Conservation (phyloP, 2,113 vertebrate genomes). For the Butorides virescens region DNA sequence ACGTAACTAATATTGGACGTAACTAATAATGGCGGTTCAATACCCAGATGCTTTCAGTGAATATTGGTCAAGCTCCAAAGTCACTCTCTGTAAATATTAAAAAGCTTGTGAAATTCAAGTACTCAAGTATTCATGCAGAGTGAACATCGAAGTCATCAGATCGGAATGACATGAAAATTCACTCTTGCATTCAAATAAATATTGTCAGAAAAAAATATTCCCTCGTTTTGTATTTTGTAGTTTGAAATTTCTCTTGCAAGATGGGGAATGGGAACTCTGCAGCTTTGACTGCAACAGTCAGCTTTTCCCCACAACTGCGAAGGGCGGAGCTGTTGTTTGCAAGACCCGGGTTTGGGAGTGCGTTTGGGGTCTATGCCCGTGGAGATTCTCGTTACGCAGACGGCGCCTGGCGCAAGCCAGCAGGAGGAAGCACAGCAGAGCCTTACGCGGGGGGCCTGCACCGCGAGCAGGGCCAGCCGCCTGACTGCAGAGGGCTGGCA, state of each 20-base stretch:
- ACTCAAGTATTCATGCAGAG: not conserved
- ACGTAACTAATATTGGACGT: not conserved
- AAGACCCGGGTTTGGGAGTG: not conserved
- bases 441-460: not conserved
- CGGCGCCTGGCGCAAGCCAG: not conserved
- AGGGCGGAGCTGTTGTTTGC: not conserved
- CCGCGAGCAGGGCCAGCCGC: not conserved
- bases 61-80: not conserved
- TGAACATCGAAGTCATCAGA: not conserved
- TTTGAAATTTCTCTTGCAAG: not conserved
- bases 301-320: not conserved
- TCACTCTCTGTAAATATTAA: not conserved
- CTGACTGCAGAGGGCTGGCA: not conserved
- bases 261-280: not conserved
- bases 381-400: not conserved
- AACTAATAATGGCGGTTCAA: not conserved
- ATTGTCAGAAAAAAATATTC: not conserved
- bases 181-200: not conserved
- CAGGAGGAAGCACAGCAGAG: fast-evolving
- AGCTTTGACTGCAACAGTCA: not conserved
- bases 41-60: not conserved
- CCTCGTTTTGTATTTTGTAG: not conserved
- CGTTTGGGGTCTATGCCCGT: fast-evolving
- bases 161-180: not conserved
- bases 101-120: not conserved